phyloP scores from a whole-genome alignment of 2,797 vertebrate genomes.

The Anniella stebbinsi region DNA sequence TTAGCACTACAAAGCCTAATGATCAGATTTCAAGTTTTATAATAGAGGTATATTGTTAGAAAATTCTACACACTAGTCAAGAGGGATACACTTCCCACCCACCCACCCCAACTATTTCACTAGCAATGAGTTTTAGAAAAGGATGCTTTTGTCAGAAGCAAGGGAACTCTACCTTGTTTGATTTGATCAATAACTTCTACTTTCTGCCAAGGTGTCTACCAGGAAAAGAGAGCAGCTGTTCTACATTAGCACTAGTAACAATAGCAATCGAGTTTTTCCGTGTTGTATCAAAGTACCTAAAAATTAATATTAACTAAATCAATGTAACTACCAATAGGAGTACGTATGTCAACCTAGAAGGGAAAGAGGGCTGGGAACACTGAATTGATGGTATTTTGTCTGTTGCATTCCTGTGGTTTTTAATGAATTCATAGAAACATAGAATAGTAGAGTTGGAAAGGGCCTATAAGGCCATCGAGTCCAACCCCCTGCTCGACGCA shows the following conservation, averaged over 20 bases:
- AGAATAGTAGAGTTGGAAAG: no score
- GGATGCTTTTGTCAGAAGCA: neutral
- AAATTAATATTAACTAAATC: neutral
- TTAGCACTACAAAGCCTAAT: neutral
- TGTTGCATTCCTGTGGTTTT: neutral
- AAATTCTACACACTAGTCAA: neutral
- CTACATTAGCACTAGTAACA: neutral
- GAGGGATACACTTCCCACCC: neutral
- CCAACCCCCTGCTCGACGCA: no score
- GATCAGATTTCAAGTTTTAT: neutral
- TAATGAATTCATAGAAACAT: no score
- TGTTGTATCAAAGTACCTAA: neutral
- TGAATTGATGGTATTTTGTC: neutral
- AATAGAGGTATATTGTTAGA: neutral
- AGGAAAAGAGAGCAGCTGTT: neutral
- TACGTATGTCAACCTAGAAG: neutral
- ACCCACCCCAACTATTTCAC: neutral
- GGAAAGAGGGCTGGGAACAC: no score
- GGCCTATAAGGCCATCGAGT: no score
- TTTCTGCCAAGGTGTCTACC: neutral
- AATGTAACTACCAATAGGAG: neutral
- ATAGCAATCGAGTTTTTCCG: neutral
- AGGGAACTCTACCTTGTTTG: neutral
- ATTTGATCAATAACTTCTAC: neutral
- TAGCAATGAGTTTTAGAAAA: neutral